phyloP scores from a whole-genome alignment of 1,140 invertebrate species.

The Carposina sasakii region DNA sequence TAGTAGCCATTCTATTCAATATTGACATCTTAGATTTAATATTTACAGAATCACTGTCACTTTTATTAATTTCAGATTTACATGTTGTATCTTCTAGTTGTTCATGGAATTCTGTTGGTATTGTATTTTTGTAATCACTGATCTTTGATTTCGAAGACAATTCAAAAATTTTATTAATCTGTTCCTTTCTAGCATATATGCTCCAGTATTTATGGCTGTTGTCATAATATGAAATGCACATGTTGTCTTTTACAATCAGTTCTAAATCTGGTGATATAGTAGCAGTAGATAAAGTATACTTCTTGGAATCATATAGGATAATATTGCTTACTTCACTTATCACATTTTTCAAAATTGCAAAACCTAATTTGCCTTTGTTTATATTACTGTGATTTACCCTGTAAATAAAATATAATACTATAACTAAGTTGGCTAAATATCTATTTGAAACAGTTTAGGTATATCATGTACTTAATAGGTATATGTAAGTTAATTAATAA shows the following conservation, averaged over 20 bases:
- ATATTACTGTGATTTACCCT: slow-evolving; percentile 47
- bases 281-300: slow-evolving; percentile 48
- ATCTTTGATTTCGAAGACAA: slow-evolving; percentile 34
- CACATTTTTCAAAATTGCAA: slow-evolving; percentile 49
- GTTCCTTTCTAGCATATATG: slow-evolving; percentile 39
- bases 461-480: too few species aligned
- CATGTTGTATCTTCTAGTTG: too few species aligned
- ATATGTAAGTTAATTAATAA: too few species aligned
- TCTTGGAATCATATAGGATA: slow-evolving; percentile 54
- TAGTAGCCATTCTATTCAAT: slow-evolving; percentile 56
- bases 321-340: slow-evolving; percentile 42
- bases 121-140: too few species aligned
- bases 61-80: slow-evolving; percentile 17
- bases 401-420: slow-evolving; percentile 22
- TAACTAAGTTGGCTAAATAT: too few species aligned
- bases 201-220: slow-evolving; percentile 51
- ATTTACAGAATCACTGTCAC: slow-evolving; percentile 29
- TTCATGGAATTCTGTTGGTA: too few species aligned
- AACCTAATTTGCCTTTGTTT: slow-evolving; percentile 45
- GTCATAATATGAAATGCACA: slow-evolving; percentile 53
- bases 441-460: too few species aligned
- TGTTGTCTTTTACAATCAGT: slow-evolving; percentile 40
- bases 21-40: slow-evolving; percentile 53
- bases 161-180: slow-evolving; percentile 40
- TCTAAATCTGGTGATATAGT: slow-evolving; percentile 34